Conservation (phyloP, 2,113 vertebrate genomes). For the Oceanites oceanicus region DNA sequence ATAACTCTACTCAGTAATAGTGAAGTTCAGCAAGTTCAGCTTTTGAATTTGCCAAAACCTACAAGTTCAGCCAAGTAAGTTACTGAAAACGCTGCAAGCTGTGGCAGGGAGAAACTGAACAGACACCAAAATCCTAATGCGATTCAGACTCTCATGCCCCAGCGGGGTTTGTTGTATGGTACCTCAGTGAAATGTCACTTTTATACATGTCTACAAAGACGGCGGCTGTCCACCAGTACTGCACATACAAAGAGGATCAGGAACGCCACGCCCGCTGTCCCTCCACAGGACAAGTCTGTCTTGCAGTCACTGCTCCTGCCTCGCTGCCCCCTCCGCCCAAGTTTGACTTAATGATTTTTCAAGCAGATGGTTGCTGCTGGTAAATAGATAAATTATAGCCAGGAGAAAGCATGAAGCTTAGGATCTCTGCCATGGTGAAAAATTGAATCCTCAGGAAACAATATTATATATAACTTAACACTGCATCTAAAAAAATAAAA, state of each 20-base stretch:
- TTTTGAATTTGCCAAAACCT: neutral
- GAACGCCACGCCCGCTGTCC: neutral
- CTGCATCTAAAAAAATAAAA: neutral
- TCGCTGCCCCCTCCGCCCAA: neutral
- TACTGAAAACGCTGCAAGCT: neutral
- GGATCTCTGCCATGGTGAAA: neutral
- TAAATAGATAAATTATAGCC: conserved; percentile 19
- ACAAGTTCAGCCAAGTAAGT: neutral
- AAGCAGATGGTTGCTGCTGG: conserved; percentile 50
- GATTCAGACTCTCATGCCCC: neutral
- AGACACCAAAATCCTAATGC: neutral
- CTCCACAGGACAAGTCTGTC: neutral
- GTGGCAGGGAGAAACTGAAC: neutral
- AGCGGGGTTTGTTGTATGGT: neutral
- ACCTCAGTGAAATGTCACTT: neutral
- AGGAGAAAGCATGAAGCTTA: conserved; percentile 14
- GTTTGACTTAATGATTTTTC: neutral
- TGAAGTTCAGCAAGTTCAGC: neutral
- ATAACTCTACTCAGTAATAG: neutral
- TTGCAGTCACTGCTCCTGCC: neutral
- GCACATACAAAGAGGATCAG: neutral
- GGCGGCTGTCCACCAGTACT: neutral
- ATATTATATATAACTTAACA: conserved; percentile 2
- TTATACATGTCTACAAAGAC: neutral
- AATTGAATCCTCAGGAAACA: conserved; percentile 20